Evolutionary conservation across 2,113 vertebrate species (phyloP), one percentile per base, ranked within the genome.

Genomic region (Xyrauchen texanus): DNA sequence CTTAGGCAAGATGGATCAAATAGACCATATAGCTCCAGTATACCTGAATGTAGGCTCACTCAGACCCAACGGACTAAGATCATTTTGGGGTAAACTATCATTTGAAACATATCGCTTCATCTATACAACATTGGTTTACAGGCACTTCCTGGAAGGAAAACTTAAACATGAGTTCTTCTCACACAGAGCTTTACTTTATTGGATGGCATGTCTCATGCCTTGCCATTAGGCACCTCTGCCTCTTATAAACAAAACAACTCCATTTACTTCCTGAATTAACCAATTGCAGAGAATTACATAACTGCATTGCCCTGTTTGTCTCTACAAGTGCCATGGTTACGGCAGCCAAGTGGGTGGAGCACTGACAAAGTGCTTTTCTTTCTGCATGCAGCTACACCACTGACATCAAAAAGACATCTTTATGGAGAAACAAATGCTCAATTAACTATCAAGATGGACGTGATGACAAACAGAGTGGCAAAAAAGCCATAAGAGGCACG

Each of bases 331-430:
- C 11, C 63, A 53, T 68, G 57, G 57, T 44, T 68, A 68, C 57
- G 47, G n/a, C 34, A 21, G 63, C 61, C 66, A 80, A 34, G 7
- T 53, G 70, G 79, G 63, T 42, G 45, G 52, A 15, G 4, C 15
- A n/a, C 13, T 74, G 68, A 84, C 75, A 78, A 81, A 69, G 82
- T 8, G 15, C 68, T 77, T 82, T 74, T 68, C 57, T 69, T 82
- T 13, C 51, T 64, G 46, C 69, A 46, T 34, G n/a, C 57, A 45
- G 62, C 13, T 49, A 53, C 49, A 42, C 49, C 34, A 34, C 11
- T 13, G 77, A 85, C 80, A 82, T 82, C 53, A 57, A 58, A 58
- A 34, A 34, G 21, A 34, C 60, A 72, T 64, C 81, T 80, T 82
- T 85, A 71, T 80, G 63, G 49, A 51, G 64, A 70, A 42, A 80